Evolutionary conservation across 2,888 invertebrate species (phyloP), one percentile per base, ranked within the genome.

Genomic region (Macaria notata): DNA sequence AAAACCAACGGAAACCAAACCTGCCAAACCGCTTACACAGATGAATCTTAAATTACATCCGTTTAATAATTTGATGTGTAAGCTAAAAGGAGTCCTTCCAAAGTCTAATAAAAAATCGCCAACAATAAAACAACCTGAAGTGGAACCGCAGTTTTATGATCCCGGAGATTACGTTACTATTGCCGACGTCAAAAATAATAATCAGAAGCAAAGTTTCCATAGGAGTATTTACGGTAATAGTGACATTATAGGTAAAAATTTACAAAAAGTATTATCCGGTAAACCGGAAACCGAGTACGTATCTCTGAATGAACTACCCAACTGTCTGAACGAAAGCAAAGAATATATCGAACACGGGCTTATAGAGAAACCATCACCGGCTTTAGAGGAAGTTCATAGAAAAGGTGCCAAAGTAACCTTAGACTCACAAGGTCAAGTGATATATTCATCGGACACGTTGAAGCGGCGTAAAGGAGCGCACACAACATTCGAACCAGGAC

Each of bases 401-500:
- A 94, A 94, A 75, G 96, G 96, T 31, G 96, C 96, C 30, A 93
- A 96, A 74, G 96, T 97, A 43, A 95, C 95, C 39, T 86, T 97
- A 46, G 96, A 97, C 84, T 95, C 97, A 31, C 95, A 96, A 73
- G 98, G 97, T 51, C 96, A 96, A 92, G 96, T 97, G 46, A 95
- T 97, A 61, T 97, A 96, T 85, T 96, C 95, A 63, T 97, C 97
- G 29, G 97, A 97, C 72, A 97, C 97, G 76, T 86, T 97, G 64
- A 95, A 94, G 77, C 92, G 96, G 70, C 92, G 95, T 64, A 96
- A 96, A 91, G 95, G 95, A 60, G 95, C 95, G 9, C 96, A 96
- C 75, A 96, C 96, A 41, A 96, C 97, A 38, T 97, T 97, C 75
- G 96, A 96, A 88, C 97, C 97, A 55, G 97, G 97, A 67, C 96